Conservation (phyloP, 2,797 vertebrate species). For the Helostoma temminkii region DNA sequence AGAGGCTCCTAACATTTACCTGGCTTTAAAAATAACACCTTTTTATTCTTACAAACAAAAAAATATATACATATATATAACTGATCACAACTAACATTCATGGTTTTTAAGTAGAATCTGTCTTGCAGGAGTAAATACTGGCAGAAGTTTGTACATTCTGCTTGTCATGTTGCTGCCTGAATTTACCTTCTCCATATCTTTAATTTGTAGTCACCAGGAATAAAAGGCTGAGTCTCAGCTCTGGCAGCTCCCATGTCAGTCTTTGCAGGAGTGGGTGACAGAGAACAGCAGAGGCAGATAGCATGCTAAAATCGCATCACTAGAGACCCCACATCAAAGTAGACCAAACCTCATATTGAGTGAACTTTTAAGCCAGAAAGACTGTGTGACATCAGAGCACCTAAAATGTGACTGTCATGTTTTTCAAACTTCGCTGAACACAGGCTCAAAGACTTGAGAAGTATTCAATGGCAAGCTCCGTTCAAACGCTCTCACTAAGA, state of each 20-base stretch:
- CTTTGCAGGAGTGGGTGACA: constrained; percentile 79
- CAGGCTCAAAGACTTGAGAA: constrained; percentile 72
- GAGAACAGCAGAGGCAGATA: constrained; percentile 79
- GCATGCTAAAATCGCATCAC: constrained; percentile 82
- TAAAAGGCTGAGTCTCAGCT: constrained; percentile 75
- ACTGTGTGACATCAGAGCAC: constrained; percentile 82
- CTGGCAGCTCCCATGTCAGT: constrained; percentile 81
- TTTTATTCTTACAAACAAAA: constrained; percentile 20
- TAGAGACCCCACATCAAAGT: constrained; percentile 85
- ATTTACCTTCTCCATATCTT: constrained; percentile 70
- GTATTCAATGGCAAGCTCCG: constrained; percentile 59
- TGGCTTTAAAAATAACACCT: constrained; percentile 14
- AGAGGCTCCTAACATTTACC: constrained; percentile 12
- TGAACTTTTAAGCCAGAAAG: constrained; percentile 82
- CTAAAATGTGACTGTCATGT: constrained; percentile 85
- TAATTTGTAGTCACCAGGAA: constrained; percentile 81
- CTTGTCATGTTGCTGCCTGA: constrained; percentile 67
- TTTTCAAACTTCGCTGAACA: constrained; percentile 75
- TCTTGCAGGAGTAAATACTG: constrained; percentile 42
- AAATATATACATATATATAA: not conserved
- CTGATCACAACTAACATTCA: constrained; percentile 13
- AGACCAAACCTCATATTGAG: constrained; percentile 80
- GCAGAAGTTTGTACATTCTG: constrained; percentile 58
- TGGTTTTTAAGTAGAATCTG: constrained; percentile 12
- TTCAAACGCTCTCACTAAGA: constrained; percentile 68